Evolutionary conservation across 2,113 vertebrate genomes (phyloP).

Genomic region (Pyxicephalus adspersus): DNA sequence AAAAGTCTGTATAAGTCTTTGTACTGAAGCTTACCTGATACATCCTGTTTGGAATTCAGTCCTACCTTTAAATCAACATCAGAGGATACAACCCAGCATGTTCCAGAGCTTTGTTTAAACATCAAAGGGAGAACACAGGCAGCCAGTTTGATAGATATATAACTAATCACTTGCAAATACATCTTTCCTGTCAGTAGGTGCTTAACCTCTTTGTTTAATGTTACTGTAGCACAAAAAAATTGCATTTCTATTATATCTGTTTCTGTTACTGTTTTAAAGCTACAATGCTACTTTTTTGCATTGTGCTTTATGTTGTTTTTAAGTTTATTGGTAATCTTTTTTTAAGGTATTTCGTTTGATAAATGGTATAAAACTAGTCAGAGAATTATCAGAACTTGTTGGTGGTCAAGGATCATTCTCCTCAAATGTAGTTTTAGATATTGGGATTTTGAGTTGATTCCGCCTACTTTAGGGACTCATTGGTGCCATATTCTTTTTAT

Average conservation of each 20-base stretch:
- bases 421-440: too few species aligned
- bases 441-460: too few species aligned
- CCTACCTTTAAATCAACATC: conserved; percentile 81
- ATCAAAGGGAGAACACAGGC: conserved; percentile 80
- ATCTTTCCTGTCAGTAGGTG: conserved; percentile 79
- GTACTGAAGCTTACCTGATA: conserved; percentile 73
- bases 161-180: conserved; percentile 84
- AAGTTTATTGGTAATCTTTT: too few species aligned
- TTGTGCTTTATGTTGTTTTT: too few species aligned
- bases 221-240: conserved; percentile 68
- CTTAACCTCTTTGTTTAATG: conserved; percentile 83
- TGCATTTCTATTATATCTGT: conserved; percentile 66
- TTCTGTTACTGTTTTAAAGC: conserved; percentile 42
- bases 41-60: conserved; percentile 78
- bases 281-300: neutral
- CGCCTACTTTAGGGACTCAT: too few species aligned
- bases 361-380: neutral
- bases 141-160: conserved; percentile 74
- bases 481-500: too few species aligned
- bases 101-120: conserved; percentile 83
- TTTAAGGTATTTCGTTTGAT: too few species aligned
- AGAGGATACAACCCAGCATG: conserved; percentile 78
- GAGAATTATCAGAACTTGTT: too few species aligned
- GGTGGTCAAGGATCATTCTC: too few species aligned
- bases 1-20: conserved; percentile 68